These are phyloP conservation scores for Tragopan temminckii DNA, from an alignment of 2,797 vertebrate species.

Conservation along the genomic window DNA sequence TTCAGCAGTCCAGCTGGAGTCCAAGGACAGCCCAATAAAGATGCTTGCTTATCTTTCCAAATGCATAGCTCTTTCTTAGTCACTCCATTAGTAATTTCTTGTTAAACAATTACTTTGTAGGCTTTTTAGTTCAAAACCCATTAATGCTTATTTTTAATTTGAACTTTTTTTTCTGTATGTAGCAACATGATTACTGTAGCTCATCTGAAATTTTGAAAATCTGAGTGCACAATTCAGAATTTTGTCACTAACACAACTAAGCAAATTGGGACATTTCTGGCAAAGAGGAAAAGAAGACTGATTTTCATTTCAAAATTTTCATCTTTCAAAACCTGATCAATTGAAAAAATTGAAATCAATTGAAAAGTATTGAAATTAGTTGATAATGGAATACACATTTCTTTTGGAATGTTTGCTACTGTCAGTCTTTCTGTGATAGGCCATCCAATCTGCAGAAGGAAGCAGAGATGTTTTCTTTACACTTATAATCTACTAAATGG, in stretches of 20 bases:
- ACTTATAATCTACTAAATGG: neutral
- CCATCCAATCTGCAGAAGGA: neutral
- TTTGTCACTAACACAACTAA: neutral
- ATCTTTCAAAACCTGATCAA: neutral
- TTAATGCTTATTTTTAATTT: neutral
- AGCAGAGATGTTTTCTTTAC: neutral
- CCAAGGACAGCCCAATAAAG: neutral
- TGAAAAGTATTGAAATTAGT: neutral
- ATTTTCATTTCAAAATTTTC: neutral
- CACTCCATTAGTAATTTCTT: neutral
- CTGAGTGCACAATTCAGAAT: neutral
- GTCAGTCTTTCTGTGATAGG: neutral
- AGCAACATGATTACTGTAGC: neutral
- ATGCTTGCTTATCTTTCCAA: neutral
- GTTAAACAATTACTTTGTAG: neutral
- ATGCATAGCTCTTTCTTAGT: neutral
- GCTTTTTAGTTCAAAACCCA: neutral
- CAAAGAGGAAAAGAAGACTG: neutral
- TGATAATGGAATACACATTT: neutral
- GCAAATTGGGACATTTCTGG: neutral
- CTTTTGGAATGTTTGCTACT: neutral
- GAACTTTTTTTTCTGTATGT: neutral
- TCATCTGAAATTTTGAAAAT: neutral
- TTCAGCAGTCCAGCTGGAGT: neutral
- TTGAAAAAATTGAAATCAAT: too few species aligned